phyloP scores from a whole-genome alignment of 2,797 vertebrate species.

The Sphenodon punctatus region DNA sequence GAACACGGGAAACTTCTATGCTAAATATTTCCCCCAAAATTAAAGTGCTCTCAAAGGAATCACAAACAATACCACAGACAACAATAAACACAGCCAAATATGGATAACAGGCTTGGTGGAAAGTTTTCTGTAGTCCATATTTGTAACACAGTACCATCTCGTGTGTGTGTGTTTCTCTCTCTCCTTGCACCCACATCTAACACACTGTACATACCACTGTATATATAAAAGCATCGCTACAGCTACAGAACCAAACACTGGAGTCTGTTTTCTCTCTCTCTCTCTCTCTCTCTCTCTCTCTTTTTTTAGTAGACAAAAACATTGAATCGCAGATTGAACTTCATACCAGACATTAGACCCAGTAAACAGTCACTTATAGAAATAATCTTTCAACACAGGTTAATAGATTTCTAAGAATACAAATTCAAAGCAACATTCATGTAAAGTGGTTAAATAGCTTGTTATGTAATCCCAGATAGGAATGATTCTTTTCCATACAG shows the following conservation, averaged over 20 bases:
- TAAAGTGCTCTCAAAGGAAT: background rate
- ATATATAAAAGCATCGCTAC: background rate
- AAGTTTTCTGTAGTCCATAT: background rate
- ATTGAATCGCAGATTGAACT: background rate
- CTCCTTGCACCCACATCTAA: accelerated
- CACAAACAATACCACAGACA: background rate
- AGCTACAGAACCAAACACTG: background rate
- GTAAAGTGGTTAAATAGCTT: background rate
- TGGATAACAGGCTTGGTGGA: background rate
- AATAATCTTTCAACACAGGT: background rate
- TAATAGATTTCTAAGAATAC: background rate
- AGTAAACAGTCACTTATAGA: background rate
- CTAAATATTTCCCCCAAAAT: background rate
- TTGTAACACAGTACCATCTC: no score
- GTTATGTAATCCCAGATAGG: no score
- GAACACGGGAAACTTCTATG: background rate
- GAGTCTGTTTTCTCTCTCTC: background rate
- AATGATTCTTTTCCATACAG: background rate
- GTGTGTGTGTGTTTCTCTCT: no score
- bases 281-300: no score
- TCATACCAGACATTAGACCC: background rate
- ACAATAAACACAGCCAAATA: background rate
- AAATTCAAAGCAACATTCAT: background rate
- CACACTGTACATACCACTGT: background rate
- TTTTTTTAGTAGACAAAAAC: no score